Evolutionary conservation across 1,140 invertebrate genomes (phyloP).

Genomic region (Eupeodes corollae): DNA sequence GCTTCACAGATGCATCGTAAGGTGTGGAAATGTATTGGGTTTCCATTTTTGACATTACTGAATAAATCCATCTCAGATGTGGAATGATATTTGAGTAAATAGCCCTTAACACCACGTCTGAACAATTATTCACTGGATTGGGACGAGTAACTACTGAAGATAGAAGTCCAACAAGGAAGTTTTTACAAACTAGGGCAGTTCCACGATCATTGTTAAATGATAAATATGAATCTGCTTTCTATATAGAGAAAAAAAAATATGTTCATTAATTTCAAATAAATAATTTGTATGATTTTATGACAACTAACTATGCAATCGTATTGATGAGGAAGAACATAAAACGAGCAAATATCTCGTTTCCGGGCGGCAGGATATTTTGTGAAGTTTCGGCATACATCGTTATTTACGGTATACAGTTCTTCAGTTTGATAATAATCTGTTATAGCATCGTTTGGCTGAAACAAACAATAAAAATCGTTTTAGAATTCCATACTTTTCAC

Average conservation of each 20-base stretch:
- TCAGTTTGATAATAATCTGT: not conserved
- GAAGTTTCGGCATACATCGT: not conserved
- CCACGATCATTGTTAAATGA: slow-evolving; percentile 4
- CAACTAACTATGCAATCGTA: not conserved
- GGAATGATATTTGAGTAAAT: slow-evolving; percentile 1
- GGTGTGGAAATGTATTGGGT: too few relatives aligned
- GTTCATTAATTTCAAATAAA: not conserved
- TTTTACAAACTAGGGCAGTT: slow-evolving; percentile 5
- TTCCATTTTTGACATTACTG: slow-evolving; percentile 3
- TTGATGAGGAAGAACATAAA: not conserved
- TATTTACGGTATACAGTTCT: not conserved
- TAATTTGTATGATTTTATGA: not conserved
- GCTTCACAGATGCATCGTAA: too few relatives aligned
- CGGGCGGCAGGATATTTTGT: not conserved
- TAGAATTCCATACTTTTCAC: too few relatives aligned
- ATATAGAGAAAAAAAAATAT: not conserved
- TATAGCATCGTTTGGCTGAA: not conserved
- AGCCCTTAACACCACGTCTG: slow-evolving; percentile 2
- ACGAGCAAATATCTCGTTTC: not conserved
- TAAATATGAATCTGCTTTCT: not conserved
- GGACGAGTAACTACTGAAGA: slow-evolving; percentile 2
- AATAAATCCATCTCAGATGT: slow-evolving; percentile 9
- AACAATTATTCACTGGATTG: not conserved
- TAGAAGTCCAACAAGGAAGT: slow-evolving; percentile 2
- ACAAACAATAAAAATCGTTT: not conserved